Base-by-base conservation (phyloP, 1,140 invertebrate genomes). In the Trichonephila inaurata region DNA sequence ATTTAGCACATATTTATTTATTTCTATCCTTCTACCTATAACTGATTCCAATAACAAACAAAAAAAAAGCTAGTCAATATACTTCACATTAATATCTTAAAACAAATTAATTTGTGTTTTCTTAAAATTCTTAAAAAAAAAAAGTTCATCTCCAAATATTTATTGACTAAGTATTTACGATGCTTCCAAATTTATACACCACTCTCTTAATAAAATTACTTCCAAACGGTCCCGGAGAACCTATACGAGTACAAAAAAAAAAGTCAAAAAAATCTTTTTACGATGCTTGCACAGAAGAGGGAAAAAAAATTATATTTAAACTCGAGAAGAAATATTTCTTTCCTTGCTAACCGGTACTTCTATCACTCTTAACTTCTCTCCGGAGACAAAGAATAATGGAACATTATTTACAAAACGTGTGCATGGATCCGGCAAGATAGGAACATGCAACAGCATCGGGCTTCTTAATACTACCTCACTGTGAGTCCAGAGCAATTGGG, bases 321-420 rank as follows among this genome's bases (percentile, higher is more conserved):
- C 69, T 28, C 21, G 10, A 69, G 51, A 60, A 60, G n/a, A 40
- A 33, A 61, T 61, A 90, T 81, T 90, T 81, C 58, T 90, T 81
- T 61, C 81, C 69, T 61, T 61, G 72, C 21, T 89, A 72, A 89
- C 87, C 87, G 87, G 72, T 61, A 3, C 21, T 21, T 91, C 89
- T 91, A 91, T 83, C 89, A 83, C 51, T 24, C 28, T 44, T 44
- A 91, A 91, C 58, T 83, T 28, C 58, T 24, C 89, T 51, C 89
- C 3, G 10, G 89, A 24, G 89, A 83, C 24, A 7, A 58, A 44
- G 58, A 83, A 83, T 91, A 91, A 91, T 91, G 89, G 89, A 62
- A 28, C 89, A 83, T 91, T 91, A 91, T 83, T 91, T 64, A 64
- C 40, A 28, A 64, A 64, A 91, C 89, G 89, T 91, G 89, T 62